A percentile compares a stretch with the other conserved stretches of the same genome.
phyloP scores from a whole-genome alignment of 2,888 invertebrate species.

The Synergus umbraculus region DNA sequence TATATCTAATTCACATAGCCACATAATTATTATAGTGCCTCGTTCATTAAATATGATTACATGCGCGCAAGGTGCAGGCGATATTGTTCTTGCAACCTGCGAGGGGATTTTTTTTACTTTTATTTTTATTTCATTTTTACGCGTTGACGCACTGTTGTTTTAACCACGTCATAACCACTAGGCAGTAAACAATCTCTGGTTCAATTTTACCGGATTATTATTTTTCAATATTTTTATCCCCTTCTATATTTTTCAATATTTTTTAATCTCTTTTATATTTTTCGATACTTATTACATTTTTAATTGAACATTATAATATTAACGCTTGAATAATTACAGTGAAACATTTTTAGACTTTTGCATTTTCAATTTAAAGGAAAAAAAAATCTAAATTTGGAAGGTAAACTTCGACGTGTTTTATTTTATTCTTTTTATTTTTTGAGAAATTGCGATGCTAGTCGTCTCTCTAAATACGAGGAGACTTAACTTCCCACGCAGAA shows the following conservation, averaged over 20 bases:
- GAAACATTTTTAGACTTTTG: too few relatives aligned
- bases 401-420: neutral
- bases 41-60: conserved; percentile 12
- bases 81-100: neutral
- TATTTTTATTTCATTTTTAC: neutral
- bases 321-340: neutral
- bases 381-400: neutral
- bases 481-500: conserved; percentile 68
- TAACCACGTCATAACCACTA: conserved; percentile 3
- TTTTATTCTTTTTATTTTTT: too few relatives aligned
- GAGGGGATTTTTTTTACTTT: neutral
- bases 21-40: neutral
- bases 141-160: neutral
- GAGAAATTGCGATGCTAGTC: neutral
- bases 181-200: neutral
- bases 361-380: neutral
- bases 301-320: neutral
- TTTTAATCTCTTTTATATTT: too few relatives aligned
- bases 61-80: neutral
- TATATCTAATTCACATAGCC: conserved; percentile 10
- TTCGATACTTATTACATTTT: neutral
- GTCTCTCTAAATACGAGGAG: conserved; percentile 50
- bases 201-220: conserved; percentile 6
- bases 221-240: neutral
- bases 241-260: neutral